Base-by-base conservation (phyloP, 2,113 vertebrate genomes). In the Astur gentilis region DNA sequence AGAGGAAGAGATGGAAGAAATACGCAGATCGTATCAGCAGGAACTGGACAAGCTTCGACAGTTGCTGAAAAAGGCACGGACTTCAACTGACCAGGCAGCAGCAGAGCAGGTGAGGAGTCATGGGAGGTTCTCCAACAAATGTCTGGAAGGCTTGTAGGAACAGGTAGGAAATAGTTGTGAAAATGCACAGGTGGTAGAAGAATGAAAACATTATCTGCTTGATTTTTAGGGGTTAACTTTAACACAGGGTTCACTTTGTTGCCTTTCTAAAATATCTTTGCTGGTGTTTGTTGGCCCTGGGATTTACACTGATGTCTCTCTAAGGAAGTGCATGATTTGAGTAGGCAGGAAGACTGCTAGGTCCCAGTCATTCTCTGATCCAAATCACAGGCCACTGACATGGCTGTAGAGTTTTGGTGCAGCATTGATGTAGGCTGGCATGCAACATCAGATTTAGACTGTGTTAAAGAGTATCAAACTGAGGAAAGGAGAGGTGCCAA, bases 1-100 rank as follows among this genome's bases (percentile, higher is more conserved):
- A 2, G 99, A 99, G 73, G 98, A 99, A 31, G 99, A 99, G 96
- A 97, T 99, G 94, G 99, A 99, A 55, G 99, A 99, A 94, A 94
- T 99, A 9, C 99, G 99, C 47, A 98, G 95, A 82, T 98, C 94
- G 0, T 93, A 98, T 65, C 99, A 99, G 96, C 98, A 99, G 96
- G 99, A 99, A 67, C 18, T 99, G 86, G 99, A 99, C 96, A 98
- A 96, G 57, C 98, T 99, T 27, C 96, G 98, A 34, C 98, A 98
- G 87, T 96, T 99, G 58, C 98, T 99, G 78, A 99, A 98, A 75
- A 99, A 98, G 94, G 97, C 99, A 32, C 97, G 99, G 54, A 98
- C 96, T 50, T 99, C 98, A 5, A 99, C 98, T 5, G 98, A 99
- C 96, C 98, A 98, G 23, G 98, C 98, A 7, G 95, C 98, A 47